Base-by-base conservation (phyloP, 1,140 invertebrate genomes). In the Drosophila arawakana region DNA sequence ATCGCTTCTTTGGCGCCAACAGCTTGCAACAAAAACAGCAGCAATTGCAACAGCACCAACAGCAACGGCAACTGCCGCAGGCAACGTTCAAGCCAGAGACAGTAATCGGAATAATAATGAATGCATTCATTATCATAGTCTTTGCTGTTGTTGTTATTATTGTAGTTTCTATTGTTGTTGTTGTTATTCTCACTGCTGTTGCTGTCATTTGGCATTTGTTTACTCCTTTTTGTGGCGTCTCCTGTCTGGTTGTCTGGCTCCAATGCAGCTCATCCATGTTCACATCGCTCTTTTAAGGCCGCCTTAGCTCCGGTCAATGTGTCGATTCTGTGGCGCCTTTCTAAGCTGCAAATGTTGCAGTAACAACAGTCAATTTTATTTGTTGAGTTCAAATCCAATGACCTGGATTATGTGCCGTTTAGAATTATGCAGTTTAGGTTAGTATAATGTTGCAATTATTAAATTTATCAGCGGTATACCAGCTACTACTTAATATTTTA, bases 21-120 rank as follows among this genome's bases (percentile, higher is more conserved):
- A 59, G 54, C 60, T 72, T 66, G 76, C 83, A 82, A 66, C 78
- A 83, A 63, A 57, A 71, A 70, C 44, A 44, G 47, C 54, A 54
- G 39, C 60, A 30, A 30, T 30, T 30, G 25, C 25, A 30, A 30
- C 83, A 82, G 62, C 78, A 82, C 59, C 52, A 71, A 70, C 44
- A 44, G 47, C 54, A 54, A 21, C 57, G 30, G 41, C 41, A 61
- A 39, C 58, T 35, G 73, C 69, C 34, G 7, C 30, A 52, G 54
- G 54, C 54, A 57, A 41, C 59, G 74, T 46, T 50, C 35, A 37
- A 59, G 69, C 49, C 61, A 66, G 59, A 70, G 70, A 80, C 50
- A 78, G 80, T 85, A 84, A 80, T 89, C 72, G 77, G 84, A 80
- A 84, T 89, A 89, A 89, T 89, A 88, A 88, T 88, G 83, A 88